Evolutionary conservation across 2,888 invertebrate species (phyloP), one percentile per base, ranked within the genome.

Genomic region (Erebia ligea): DNA sequence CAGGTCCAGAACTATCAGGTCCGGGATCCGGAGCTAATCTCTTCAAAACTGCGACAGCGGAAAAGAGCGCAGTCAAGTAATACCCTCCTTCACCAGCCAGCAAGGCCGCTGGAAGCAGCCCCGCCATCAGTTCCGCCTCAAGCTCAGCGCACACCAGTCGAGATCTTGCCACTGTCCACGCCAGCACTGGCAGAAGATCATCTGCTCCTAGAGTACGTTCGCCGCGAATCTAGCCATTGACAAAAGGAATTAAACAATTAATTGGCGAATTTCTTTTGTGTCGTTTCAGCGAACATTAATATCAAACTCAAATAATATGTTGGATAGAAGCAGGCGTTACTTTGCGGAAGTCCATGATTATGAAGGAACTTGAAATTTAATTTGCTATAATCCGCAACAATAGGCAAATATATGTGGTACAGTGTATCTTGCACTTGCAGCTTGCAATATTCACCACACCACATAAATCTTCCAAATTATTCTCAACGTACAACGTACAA

Each of bases 121-220:
- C 98, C 94, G 98, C 98, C 98, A 99, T 99, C 85, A 98, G 97
- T 84, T 98, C 98, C 0, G 98, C 98, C 86, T 99, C 99, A 70
- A 99, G 95, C 91, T 99, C 99, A 0, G 98, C 98, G 45, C 98
- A 97, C 9, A 98, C 96, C 80, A 98, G 96, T 50, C 97, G 97
- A 78, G 97, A 97, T 75, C 97, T 97, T 1, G 98, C 97, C 77
- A 99, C 94, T 11, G 98, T 97, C 96, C 97, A 98, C 69, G 98
- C 98, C 64, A 99, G 95, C 70, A 98, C 95, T 0, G 98, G 98
- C 69, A 99, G 94, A 75, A 99, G 96, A 83, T 99, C 99, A 86
- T 98, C 97, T 13, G 97, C 97, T 9, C 97, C 97, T 15, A 98
- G 89, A 84, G 95, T 94, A 58, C 96, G 95, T 75, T 95, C 95